Percentiles rank a stretch among this genome's conserved stretches.
Evolutionary conservation across 2,113 vertebrate species (phyloP).

Genomic region (Tenebrosternarchus preto): DNA sequence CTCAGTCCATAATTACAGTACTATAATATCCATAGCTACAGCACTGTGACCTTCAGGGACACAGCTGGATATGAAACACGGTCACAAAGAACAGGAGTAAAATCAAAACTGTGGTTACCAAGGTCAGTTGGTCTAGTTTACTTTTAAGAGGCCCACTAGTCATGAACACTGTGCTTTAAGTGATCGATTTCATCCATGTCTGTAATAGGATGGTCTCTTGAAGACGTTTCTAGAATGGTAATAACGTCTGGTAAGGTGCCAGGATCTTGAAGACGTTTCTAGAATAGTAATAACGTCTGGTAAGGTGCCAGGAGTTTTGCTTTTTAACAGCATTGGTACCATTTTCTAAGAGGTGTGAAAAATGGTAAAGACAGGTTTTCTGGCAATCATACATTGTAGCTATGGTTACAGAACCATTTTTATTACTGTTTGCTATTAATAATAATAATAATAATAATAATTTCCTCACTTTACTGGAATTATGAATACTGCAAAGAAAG

Average conservation of each 20-base stretch:
- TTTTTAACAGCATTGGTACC: background rate
- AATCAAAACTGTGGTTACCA: background rate
- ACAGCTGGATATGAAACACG: background rate
- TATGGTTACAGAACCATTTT: too few species aligned
- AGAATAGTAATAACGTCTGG: background rate
- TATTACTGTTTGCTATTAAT: too few species aligned
- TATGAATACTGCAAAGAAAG: too few species aligned
- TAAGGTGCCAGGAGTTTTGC: background rate
- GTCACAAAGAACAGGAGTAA: constrained; percentile 4
- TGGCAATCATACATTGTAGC: too few species aligned
- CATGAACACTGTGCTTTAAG: background rate
- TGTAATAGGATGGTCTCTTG: background rate
- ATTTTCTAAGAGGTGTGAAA: background rate
- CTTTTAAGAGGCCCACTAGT: background rate
- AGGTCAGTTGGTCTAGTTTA: too few species aligned
- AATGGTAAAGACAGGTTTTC: background rate
- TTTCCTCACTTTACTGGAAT: too few species aligned
- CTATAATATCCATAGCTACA: too few species aligned
- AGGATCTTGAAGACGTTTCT: background rate
- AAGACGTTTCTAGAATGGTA: background rate
- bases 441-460: too few species aligned
- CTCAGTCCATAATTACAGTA: too few species aligned
- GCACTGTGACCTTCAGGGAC: too few species aligned
- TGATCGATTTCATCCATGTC: background rate
- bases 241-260: background rate